Evolutionary conservation across 2,797 vertebrate genomes (phyloP), one percentile per base, ranked within the genome.

Genomic region (Hylomyscus alleni): DNA sequence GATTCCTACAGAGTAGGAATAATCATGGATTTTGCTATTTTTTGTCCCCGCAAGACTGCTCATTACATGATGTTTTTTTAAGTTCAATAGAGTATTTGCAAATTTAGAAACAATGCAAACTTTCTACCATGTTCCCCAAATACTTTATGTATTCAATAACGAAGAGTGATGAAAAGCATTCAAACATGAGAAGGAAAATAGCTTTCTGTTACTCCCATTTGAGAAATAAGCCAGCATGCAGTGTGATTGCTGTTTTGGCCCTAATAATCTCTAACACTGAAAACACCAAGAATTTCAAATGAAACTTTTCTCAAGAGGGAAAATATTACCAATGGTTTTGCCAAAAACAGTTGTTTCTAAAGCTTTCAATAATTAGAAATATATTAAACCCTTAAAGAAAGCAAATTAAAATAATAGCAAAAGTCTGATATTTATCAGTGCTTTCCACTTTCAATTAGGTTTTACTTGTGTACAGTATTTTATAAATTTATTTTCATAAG

Each of bases 201-300:
- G 62, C 92, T 47, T 97, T 94, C 91, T 92, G 31, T 91, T 96
- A 56, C 31, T 93, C 22, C 60, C 52, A 72, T 60, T 93, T 73
- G 76, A n/a, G 67, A 95, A 94, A 93, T 93, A 40, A 92, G 77
- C 37, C 73, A 97, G 76, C 78, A 14, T 4, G 0, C 73, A 37
- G 4, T 95, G 40, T 95, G 75, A 37, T 31, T 93, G 56, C 52
- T 98, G 34, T 29, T 89, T 97, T 93, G 97, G 84, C 37, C 67
- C 69, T 91, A 97, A 91, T 93, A 37, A 15, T 96, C 92, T 91
- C 69, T 93, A 94, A 90, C 37, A 93, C 83, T 93, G 7, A 54
- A 92, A 91, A 54, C 73, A 94, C 62, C 84, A 96, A 97, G 87
- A 97, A 97, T 97, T 97, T 97, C 92, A 95, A 95, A 92, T 97